phyloP scores from a whole-genome alignment of 1,140 invertebrate species.

The Leptopilina boulardi region DNA sequence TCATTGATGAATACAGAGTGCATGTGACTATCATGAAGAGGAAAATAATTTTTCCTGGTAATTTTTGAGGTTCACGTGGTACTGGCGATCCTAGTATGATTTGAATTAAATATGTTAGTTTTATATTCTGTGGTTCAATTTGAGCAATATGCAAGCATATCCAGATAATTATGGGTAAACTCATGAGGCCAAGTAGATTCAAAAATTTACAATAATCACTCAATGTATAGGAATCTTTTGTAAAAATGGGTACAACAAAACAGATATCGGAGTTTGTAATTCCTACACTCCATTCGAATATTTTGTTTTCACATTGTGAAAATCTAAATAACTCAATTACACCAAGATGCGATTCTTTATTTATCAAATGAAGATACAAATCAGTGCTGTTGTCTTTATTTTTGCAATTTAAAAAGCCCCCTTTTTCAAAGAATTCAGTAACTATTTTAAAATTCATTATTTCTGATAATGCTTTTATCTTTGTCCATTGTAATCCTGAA shows the following conservation, averaged over 20 bases:
- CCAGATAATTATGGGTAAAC: neutral
- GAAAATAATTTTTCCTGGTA: neutral
- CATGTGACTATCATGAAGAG: neutral
- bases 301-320: neutral
- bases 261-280: neutral
- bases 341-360: neutral
- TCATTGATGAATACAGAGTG: neutral
- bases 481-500: neutral
- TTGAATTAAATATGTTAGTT: neutral
- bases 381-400: neutral
- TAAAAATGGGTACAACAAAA: neutral
- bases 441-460: neutral
- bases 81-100: neutral
- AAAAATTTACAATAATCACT: neutral
- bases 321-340: neutral
- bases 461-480: neutral
- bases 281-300: neutral
- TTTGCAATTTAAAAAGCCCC: neutral
- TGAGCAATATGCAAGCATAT: neutral
- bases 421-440: neutral
- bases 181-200: neutral
- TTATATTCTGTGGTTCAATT: neutral
- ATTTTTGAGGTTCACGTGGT: neutral
- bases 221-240: neutral
- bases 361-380: neutral